Evolutionary conservation across 2,113 vertebrate genomes (phyloP), one percentile per base, ranked within the genome.

Genomic region (Falco punctatus): DNA sequence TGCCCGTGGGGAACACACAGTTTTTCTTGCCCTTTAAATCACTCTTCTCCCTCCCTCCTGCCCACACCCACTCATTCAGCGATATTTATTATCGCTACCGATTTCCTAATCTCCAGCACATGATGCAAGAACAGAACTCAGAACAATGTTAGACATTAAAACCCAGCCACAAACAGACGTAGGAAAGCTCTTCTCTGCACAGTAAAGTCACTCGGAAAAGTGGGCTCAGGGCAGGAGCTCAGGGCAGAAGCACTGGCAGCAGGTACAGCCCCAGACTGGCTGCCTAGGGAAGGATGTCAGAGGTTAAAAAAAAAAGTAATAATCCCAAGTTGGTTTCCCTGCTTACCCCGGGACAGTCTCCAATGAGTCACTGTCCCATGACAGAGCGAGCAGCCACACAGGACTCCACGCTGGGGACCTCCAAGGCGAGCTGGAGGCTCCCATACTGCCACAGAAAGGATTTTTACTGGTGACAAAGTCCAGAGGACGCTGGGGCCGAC

Each of bases 21-120:
- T 33, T 77, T 57, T 19, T 75, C 52, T 48, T 71, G 21, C 82
- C 38, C 94, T 74, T 91, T 40, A 74, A 91, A 83, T 58, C 80
- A 11, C 44, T 82, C 83, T 21, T 14, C 57, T 51, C 72, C 91
- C 48, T 69, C 80, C 86, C 87, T 32, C 65, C 71, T 40, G 62
- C 65, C 62, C 81, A 44, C 35, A 13, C 86, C 84, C 86, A 77
- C 62, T 95, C 94, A 70, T 80, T 59, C 92, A 70, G 33, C 10
- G 11, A 35, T 70, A 85, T 83, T 77, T 44, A 38, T 71, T 94
- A 95, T 95, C 78, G 1, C 64, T 88, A 15, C 89, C 7, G 3
- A 49, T 95, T 95, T 88, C 94, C 81, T 57, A 21, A 90, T 90
- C 97, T 74, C 44, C 61, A 57, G 95, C 78, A 49, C 93, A 54